Conservation (phyloP, 2,888 invertebrate genomes). For the Lasioglossum lativentre region DNA sequence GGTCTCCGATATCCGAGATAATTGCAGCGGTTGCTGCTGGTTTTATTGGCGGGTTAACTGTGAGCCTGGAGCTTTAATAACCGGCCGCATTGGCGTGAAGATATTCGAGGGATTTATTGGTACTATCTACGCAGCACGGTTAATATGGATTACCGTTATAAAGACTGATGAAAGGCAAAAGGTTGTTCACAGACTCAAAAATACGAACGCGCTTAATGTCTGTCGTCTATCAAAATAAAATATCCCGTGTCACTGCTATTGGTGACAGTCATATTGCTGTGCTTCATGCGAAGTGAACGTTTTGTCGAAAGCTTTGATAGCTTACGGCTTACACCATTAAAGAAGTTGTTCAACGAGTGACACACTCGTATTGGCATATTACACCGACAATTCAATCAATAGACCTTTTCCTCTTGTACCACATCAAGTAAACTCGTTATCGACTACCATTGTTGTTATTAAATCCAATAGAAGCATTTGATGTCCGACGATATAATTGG, state of each 20-base stretch:
- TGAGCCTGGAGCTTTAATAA: slow-evolving; percentile 69
- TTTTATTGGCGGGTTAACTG: slow-evolving; percentile 71
- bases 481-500: not conserved
- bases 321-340: not conserved
- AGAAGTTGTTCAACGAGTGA: not conserved
- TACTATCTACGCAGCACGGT: slow-evolving; percentile 37
- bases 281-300: not conserved
- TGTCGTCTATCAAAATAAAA: not conserved
- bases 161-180: slow-evolving; percentile 31
- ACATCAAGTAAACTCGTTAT: not conserved
- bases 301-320: not conserved
- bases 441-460: not conserved
- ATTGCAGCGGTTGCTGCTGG: slow-evolving; percentile 44
- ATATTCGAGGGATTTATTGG: slow-evolving; percentile 68
- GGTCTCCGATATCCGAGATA: slow-evolving; percentile 47
- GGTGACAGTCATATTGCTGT: not conserved
- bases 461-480: not conserved
- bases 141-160: slow-evolving; percentile 53
- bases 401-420: not conserved
- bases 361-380: not conserved
- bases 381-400: not conserved
- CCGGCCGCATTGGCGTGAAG: slow-evolving; percentile 56
- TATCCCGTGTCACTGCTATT: not conserved
- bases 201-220: not conserved
- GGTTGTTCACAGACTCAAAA: not conserved